These are phyloP conservation scores for Selene dorsalis DNA, from an alignment of 2,797 vertebrate genomes.

Conservation along the genomic window DNA sequence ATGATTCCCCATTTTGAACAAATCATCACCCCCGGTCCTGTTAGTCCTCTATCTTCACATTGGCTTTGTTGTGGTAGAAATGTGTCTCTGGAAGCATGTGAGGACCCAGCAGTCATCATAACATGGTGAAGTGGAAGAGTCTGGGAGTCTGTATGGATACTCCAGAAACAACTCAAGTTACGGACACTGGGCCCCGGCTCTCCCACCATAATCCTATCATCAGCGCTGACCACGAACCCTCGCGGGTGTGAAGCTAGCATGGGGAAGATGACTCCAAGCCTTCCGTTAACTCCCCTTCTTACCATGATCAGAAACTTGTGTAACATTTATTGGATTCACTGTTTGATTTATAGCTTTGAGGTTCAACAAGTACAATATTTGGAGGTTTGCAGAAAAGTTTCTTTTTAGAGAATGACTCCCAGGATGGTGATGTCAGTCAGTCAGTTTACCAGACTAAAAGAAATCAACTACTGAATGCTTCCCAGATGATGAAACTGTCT, in stretches of 20 bases:
- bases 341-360: slow-evolving; percentile 29
- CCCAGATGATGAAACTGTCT: background rate
- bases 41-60: slow-evolving; percentile 19
- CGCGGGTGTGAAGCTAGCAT: slow-evolving; percentile 25
- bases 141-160: slow-evolving; percentile 22
- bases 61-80: slow-evolving; percentile 10
- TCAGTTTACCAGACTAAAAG: background rate
- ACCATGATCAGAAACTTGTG: slow-evolving; percentile 5
- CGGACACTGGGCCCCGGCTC: slow-evolving; percentile 22
- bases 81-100: slow-evolving; percentile 22
- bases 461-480: slow-evolving; percentile 7
- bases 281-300: slow-evolving; percentile 43
- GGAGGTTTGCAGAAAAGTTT: slow-evolving; percentile 6
- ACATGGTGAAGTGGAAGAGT: slow-evolving; percentile 40
- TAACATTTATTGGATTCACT: slow-evolving; percentile 24
- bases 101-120: slow-evolving; percentile 26
- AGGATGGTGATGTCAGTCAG: background rate
- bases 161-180: slow-evolving; percentile 57
- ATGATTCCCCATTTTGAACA: slow-evolving; percentile 23
- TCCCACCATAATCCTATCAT: slow-evolving; percentile 43
- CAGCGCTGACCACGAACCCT: slow-evolving; percentile 31
- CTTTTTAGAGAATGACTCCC: background rate
- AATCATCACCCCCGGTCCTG: slow-evolving; percentile 31
- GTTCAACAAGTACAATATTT: slow-evolving; percentile 16
- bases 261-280: slow-evolving; percentile 35